These are phyloP conservation scores for Mimumesa dahlbomi DNA, from an alignment of 2,888 invertebrate genomes.

Conservation along the genomic window DNA sequence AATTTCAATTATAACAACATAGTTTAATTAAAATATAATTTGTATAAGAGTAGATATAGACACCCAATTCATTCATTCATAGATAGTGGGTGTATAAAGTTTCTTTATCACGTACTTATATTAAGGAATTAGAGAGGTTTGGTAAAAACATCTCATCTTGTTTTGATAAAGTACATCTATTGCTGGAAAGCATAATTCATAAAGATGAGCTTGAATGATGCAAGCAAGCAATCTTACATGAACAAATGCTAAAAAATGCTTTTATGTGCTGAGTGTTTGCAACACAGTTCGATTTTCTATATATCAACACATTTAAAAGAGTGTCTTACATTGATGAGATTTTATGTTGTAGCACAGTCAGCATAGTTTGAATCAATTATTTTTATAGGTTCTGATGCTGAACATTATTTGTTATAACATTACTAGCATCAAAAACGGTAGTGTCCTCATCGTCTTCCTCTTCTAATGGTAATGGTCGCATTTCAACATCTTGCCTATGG, in stretches of 20 bases:
- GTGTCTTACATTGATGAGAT: constrained; percentile 15
- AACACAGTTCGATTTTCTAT: constrained; percentile 4
- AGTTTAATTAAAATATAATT: constrained; percentile 65
- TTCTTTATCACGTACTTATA: constrained; percentile 48
- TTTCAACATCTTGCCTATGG: constrained; percentile 80
- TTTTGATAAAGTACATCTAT: constrained; percentile 49
- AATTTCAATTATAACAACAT: constrained; percentile 69
- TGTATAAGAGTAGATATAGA: constrained; percentile 57
- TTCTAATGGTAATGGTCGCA: constrained; percentile 80
- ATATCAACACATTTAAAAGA: constrained; percentile 13
- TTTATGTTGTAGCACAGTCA: constrained; percentile 12
- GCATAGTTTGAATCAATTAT: constrained; percentile 10
- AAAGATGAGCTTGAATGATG: constrained; percentile 30
- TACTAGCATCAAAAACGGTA: constrained; percentile 78
- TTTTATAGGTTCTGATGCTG: constrained; percentile 61
- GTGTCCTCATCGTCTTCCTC: constrained; percentile 81
- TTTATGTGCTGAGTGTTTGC: constrained; percentile 3
- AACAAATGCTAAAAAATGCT: constrained; percentile 27
- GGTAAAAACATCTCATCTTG: constrained; percentile 29
- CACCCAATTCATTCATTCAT: constrained; percentile 39
- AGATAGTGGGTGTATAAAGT: constrained; percentile 39
- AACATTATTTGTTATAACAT: constrained; percentile 60
- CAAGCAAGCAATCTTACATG: constrained; percentile 40
- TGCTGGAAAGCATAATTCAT: constrained; percentile 46
- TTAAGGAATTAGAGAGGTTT: constrained; percentile 46